A percentile compares a stretch with the other conserved stretches of the same genome.
These are phyloP conservation scores for Gyrodactylus bullatarudis DNA, from an alignment of 1,140 invertebrate species.

Conservation along the genomic window DNA sequence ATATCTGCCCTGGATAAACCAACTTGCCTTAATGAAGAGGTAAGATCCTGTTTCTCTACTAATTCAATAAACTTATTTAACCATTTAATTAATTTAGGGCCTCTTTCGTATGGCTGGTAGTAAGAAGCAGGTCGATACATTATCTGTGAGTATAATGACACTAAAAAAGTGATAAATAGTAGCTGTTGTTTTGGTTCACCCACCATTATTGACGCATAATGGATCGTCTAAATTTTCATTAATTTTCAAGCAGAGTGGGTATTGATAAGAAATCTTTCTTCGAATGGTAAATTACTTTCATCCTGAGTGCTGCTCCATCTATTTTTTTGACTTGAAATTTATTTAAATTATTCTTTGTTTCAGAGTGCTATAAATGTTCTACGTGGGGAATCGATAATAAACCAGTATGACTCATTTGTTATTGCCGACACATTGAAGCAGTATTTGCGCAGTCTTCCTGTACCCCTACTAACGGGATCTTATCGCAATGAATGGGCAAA, in stretches of 20 bases:
- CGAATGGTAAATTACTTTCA: too few relatives aligned
- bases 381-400: background rate
- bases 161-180: too few relatives aligned
- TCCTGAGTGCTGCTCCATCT: background rate
- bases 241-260: too few relatives aligned
- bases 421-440: constrained; percentile 4
- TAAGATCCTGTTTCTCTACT: background rate
- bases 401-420: constrained; percentile 1
- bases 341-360: background rate
- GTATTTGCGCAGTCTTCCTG: constrained; percentile 1
- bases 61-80: background rate
- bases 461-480: background rate
- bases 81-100: constrained; percentile 3
- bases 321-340: background rate
- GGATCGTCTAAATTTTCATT: too few relatives aligned
- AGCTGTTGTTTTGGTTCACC: too few relatives aligned
- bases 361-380: constrained; percentile 5
- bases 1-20: background rate
- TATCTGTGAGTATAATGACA: constrained; percentile 3
- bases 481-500: background rate
- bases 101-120: constrained; percentile 2
- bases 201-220: too few relatives aligned
- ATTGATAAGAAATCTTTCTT: too few relatives aligned
- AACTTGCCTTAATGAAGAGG: background rate
- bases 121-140: constrained; percentile 2